These are phyloP conservation scores for Mormyrus proboscirostris DNA, from an alignment of 2,797 vertebrate species.

Conservation along the genomic window DNA sequence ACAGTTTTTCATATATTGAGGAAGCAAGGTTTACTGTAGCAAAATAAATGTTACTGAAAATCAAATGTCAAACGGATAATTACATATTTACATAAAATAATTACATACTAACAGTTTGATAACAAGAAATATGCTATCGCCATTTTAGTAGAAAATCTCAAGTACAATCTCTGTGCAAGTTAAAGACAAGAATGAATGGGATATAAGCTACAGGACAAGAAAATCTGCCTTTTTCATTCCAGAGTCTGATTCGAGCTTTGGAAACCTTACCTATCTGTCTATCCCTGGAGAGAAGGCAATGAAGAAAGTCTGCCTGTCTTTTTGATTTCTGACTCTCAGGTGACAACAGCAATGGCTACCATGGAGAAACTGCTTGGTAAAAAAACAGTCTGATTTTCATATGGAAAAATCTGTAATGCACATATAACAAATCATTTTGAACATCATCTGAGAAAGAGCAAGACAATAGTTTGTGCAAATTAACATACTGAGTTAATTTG, in stretches of 20 bases:
- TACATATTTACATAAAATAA: neutral
- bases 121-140: neutral
- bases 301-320: neutral
- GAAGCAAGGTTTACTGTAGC: neutral
- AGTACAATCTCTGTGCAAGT: neutral
- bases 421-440: neutral
- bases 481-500: neutral
- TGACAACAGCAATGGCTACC: neutral
- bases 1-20: neutral
- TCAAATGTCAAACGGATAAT: neutral
- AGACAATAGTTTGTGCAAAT: neutral
- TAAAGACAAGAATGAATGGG: neutral
- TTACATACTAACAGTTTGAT: neutral
- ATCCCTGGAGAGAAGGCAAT: neutral
- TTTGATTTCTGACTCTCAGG: constrained; percentile 12
- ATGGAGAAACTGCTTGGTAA: neutral
- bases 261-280: neutral
- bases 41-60: neutral
- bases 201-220: neutral
- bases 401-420: neutral
- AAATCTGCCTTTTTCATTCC: neutral
- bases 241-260: neutral
- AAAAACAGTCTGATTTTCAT: neutral
- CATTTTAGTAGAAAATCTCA: neutral
- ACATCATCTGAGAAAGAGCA: neutral